Evolutionary conservation across 2,113 vertebrate species (phyloP).

Genomic region (Anseranas semipalmata): DNA sequence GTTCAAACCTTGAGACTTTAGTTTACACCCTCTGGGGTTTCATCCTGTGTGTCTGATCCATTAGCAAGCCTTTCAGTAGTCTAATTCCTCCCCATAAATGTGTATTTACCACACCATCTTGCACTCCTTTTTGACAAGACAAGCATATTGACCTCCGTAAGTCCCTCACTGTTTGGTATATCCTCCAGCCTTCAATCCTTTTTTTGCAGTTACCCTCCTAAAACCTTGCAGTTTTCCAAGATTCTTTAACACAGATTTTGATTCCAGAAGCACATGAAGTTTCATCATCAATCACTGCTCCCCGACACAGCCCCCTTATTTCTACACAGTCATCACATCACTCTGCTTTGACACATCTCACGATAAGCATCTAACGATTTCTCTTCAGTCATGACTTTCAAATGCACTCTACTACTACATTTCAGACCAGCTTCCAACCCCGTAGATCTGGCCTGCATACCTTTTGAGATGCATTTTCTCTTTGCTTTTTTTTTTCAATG

Average conservation of each 20-base stretch:
- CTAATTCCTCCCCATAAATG: background rate
- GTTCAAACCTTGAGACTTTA: background rate
- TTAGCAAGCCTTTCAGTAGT: background rate
- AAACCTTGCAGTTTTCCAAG: background rate
- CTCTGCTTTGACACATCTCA: background rate
- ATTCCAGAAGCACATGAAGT: background rate
- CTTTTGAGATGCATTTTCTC: background rate
- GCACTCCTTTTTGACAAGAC: background rate
- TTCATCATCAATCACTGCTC: background rate
- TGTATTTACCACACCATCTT: fast-evolving
- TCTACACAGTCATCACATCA: background rate
- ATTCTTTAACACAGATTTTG: background rate
- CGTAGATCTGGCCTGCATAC: background rate
- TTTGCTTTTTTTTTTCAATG: background rate
- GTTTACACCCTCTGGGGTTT: background rate
- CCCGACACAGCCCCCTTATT: background rate
- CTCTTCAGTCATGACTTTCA: background rate
- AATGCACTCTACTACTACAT: background rate
- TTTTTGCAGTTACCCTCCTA: background rate
- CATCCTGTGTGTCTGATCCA: background rate
- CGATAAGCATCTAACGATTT: background rate
- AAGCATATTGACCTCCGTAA: background rate
- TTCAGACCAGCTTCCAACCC: background rate
- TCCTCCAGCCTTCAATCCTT: background rate
- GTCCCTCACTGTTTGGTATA: background rate